A percentile compares a stretch with the other conserved stretches of the same genome.
Evolutionary conservation across 2,888 invertebrate species (phyloP).

Genomic region (Morpho deidamia): DNA sequence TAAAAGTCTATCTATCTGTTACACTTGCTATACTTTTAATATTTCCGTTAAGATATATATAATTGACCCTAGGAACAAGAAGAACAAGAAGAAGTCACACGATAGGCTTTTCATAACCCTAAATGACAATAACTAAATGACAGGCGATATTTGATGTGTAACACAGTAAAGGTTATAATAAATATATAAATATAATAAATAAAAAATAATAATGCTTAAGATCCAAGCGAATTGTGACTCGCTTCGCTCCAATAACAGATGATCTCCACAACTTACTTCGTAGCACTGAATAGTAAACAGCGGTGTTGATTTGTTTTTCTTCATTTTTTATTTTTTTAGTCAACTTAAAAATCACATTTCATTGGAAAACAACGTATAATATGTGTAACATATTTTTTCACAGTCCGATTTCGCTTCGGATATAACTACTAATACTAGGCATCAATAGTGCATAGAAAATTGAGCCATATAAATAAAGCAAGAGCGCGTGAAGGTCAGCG

Average conservation of each 20-base stretch:
- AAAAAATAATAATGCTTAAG: no score
- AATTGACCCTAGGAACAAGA: no score
- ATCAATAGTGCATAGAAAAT: constrained; percentile 24
- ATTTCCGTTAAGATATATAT: no score
- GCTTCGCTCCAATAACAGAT: constrained; percentile 15
- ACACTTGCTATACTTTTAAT: no score
- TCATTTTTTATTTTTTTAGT: constrained; percentile 43
- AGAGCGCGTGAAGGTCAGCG: constrained; percentile 58
- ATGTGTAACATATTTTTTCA: constrained; percentile 17
- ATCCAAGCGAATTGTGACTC: neutral
- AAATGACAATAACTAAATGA: no score
- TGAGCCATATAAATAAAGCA: constrained; percentile 27
- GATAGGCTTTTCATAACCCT: no score
- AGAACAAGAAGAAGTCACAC: no score
- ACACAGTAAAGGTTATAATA: no score
- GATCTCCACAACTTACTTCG: constrained; percentile 69
- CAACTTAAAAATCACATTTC: constrained; percentile 21
- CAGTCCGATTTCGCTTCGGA: constrained; percentile 16
- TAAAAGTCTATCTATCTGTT: no score
- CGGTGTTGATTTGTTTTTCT: constrained; percentile 67
- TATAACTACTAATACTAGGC: constrained; percentile 15
- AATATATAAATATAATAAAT: no score
- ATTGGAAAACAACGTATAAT: constrained; percentile 12
- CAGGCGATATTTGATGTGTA: no score
- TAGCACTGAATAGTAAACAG: constrained; percentile 79